Conservation (phyloP, 2,113 vertebrate genomes). For the Chascanopsetta lugubris region DNA sequence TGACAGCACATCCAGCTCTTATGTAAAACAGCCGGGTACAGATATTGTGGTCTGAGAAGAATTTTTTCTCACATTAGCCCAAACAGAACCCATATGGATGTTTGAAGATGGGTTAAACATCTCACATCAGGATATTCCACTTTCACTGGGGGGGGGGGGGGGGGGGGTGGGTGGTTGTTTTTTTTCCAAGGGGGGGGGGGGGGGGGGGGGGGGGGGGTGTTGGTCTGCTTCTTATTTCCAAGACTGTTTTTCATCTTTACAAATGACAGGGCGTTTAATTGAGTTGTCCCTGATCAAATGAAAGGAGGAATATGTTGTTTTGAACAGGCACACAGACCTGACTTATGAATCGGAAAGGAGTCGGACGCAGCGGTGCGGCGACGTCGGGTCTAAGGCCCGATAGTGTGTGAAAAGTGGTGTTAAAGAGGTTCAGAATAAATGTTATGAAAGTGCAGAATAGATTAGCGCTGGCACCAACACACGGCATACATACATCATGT, state of each 20-base stretch:
- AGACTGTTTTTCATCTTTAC: not conserved
- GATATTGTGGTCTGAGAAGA: not conserved
- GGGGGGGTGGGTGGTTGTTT: too few species aligned
- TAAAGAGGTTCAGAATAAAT: conserved; percentile 30
- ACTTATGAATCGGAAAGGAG: conserved; percentile 15
- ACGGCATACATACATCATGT: conserved; percentile 13
- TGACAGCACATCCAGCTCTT: not conserved
- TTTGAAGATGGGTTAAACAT: not conserved
- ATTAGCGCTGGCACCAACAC: conserved; percentile 24
- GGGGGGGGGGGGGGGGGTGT: not conserved
- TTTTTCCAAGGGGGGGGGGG: too few species aligned
- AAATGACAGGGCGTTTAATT: conserved; percentile 12
- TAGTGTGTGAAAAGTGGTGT: conserved; percentile 36
- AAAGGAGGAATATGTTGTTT: conserved; percentile 1
- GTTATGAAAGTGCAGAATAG: conserved; percentile 36
- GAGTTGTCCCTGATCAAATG: conserved; percentile 1
- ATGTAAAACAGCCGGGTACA: not conserved
- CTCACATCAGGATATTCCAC: not conserved
- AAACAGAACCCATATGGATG: not conserved
- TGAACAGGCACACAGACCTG: conserved; percentile 11
- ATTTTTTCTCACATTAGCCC: not conserved
- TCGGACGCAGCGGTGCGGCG: conserved; percentile 19
- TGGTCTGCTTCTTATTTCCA: not conserved
- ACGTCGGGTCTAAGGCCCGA: conserved; percentile 28
- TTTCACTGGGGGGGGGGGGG: not conserved